Conservation (phyloP, 2,113 vertebrate genomes). For the Butastur rufipennis region DNA sequence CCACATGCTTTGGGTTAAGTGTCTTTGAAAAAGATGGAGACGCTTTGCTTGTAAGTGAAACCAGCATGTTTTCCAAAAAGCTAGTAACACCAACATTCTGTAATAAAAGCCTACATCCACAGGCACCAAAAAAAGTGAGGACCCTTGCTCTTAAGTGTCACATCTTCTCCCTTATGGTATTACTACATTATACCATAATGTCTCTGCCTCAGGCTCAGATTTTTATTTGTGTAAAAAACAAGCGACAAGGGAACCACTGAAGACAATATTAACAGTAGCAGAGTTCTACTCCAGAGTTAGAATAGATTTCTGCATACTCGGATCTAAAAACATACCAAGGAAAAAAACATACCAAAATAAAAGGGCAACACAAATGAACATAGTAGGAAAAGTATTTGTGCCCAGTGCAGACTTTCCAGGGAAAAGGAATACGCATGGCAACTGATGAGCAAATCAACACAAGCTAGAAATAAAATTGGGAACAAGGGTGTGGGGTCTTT, state of each 20-base stretch:
- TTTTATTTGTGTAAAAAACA: background rate
- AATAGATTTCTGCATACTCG: slow-evolving; percentile 40
- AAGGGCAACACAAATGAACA: slow-evolving; percentile 73
- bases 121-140: background rate
- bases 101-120: background rate
- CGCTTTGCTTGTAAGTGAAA: background rate
- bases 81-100: background rate
- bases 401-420: slow-evolving; percentile 70
- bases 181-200: background rate
- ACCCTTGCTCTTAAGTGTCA: background rate
- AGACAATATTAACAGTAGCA: slow-evolving; percentile 34
- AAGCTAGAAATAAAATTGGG: slow-evolving; percentile 74
- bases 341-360: slow-evolving; percentile 69
- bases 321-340: slow-evolving; percentile 64
- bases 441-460: slow-evolving; percentile 73
- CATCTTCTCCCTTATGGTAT: background rate
- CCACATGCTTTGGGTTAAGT: background rate
- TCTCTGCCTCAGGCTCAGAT: background rate
- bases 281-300: slow-evolving; percentile 7
- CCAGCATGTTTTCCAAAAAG: background rate
- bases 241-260: slow-evolving; percentile 7
- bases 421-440: slow-evolving; percentile 68
- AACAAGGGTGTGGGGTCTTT: slow-evolving; percentile 63
- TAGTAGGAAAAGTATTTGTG: slow-evolving; percentile 69
- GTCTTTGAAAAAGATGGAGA: background rate